Base-by-base conservation (phyloP, 2,888 invertebrate genomes). In the Euspilapteryx auroguttella region DNA sequence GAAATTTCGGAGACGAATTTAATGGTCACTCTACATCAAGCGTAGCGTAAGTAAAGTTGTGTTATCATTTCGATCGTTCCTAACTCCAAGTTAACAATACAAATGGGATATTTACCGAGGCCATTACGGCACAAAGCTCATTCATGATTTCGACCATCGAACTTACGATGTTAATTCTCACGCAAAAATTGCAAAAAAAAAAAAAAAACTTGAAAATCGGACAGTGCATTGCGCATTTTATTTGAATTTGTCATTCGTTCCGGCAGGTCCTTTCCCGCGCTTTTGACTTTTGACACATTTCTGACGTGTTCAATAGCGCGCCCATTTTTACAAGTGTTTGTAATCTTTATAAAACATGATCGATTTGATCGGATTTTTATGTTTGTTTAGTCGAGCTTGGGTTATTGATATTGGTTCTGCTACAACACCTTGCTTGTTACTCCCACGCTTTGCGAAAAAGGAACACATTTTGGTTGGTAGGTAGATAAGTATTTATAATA, bases 361-460 rank as follows among this genome's bases (percentile, higher is more conserved):
- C 59, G 69, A 71, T 71, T 58, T 44, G 66, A 50, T 55, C 26
- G 47, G 52, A 61, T 63, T 56, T 59, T 66, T 69, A 52, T 63
- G 42, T 59, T 62, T 64, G 58, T 55, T 59, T 54, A 58, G 37
- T 52, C 48, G 45, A 42, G 35, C 44, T 42, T 34, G 38, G 39
- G 40, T 42, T 7, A 8, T n/a, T n/a, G 8, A 13, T 46, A 40
- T 38, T 34, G 34, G 40, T 44, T 37, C 46, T 45, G 35, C 33
- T 35, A 39, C 35, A 34, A 43, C 52, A 57, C 49, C 52, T 57
- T 56, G 46, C 31, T 34, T n/a, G 25, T 27, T 31, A 38, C 54
- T 68, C 69, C 68, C 65, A 71, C 68, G 63, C 45, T 21, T 15
- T 22, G 8, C n/a, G 14, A 17, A 24, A 20, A 17, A 20, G 14